Evolutionary conservation across 1,140 invertebrate species (phyloP), one percentile per base, ranked within the genome.

Genomic region (Drosophila kepulauana): DNA sequence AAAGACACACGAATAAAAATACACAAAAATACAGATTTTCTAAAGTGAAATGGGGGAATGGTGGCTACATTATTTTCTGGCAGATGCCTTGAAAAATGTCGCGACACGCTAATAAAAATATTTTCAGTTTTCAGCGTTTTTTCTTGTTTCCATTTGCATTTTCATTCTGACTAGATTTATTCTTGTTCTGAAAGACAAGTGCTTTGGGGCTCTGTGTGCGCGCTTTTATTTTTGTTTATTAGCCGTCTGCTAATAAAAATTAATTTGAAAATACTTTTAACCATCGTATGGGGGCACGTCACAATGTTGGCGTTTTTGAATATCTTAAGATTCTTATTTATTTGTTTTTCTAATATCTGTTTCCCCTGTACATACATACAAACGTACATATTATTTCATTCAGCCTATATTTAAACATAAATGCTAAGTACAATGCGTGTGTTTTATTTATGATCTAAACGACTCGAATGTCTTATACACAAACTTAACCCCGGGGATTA

Each of bases 231-330:
- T 87, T 87, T 87, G 76, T 87, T 88, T 87, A 88, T 87, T 88
- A 88, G 73, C 84, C 70, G 70, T 62, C 74, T 64, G 78, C 77
- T 88, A 84, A 88, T 88, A 88, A 84, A 81, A 91, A 91, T 91
- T 88, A 91, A 91, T 91, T 91, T 82, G 80, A 91, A 88, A 91
- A 91, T 88, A 91, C 80, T 82, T 88, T 91, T 70, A 75, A 73
- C 73, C 78, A 68, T 80, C 69, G 68, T 57, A 57, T 68, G 52
- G 41, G 57, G 66, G 66, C 63, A 46, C 45, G 43, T 64, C 51
- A 20, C 28, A 38, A 38, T 35, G 41, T 69, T 58, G 58, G 25
- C 66, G 51, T 58, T 70, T 56, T 38, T 46, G 45, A 63, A 71
- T 62, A 80, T 78, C 84, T 84, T 87, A 80, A 80, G 80, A 89